Conservation (phyloP, 2,888 invertebrate genomes). For the Tillus elongatus region DNA sequence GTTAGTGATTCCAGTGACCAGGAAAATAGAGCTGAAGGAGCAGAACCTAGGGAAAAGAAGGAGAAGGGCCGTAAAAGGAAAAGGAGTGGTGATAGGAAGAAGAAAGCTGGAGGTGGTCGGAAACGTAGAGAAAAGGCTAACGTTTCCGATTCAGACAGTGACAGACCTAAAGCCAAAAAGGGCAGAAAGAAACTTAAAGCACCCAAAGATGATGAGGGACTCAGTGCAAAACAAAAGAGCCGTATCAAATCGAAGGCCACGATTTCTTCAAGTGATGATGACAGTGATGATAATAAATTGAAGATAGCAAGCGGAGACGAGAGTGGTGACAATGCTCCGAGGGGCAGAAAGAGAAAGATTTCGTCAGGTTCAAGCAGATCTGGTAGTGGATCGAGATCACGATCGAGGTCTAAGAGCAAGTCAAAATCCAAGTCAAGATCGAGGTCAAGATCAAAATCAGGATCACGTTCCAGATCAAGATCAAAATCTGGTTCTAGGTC, state of each 20-base stretch:
- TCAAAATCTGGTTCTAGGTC: slow-evolving; percentile 32
- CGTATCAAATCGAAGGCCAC: slow-evolving; percentile 90
- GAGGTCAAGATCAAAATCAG: slow-evolving; percentile 31
- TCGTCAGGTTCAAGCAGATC: slow-evolving; percentile 50
- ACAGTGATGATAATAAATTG: slow-evolving; percentile 51
- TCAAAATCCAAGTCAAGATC: slow-evolving; percentile 41
- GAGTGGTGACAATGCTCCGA: slow-evolving; percentile 43
- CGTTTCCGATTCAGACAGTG: slow-evolving; percentile 58
- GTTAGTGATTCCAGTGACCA: slow-evolving; percentile 67
- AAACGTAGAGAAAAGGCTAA: slow-evolving; percentile 35
- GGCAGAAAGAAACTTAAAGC: slow-evolving; percentile 32
- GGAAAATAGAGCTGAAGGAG: slow-evolving; percentile 43
- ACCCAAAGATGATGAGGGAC: slow-evolving; percentile 51
- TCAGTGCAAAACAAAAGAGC: slow-evolving; percentile 74
- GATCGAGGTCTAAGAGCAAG: slow-evolving; percentile 33
- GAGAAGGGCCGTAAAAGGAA: slow-evolving; percentile 34
- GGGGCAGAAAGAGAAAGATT: slow-evolving; percentile 50
- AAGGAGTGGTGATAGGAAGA: slow-evolving; percentile 37
- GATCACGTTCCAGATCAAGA: slow-evolving; percentile 33
- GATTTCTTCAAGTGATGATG: slow-evolving; percentile 83
- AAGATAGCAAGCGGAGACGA: slow-evolving; percentile 51
- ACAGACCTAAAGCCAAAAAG: slow-evolving; percentile 51
- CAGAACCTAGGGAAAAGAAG: slow-evolving; percentile 40
- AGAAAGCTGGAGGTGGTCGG: slow-evolving; percentile 36
- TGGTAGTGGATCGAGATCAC: slow-evolving; percentile 40